A percentile compares a stretch with the other conserved stretches of the same genome.
phyloP scores from a whole-genome alignment of 2,797 vertebrate genomes.

The Clarias fuscus region DNA sequence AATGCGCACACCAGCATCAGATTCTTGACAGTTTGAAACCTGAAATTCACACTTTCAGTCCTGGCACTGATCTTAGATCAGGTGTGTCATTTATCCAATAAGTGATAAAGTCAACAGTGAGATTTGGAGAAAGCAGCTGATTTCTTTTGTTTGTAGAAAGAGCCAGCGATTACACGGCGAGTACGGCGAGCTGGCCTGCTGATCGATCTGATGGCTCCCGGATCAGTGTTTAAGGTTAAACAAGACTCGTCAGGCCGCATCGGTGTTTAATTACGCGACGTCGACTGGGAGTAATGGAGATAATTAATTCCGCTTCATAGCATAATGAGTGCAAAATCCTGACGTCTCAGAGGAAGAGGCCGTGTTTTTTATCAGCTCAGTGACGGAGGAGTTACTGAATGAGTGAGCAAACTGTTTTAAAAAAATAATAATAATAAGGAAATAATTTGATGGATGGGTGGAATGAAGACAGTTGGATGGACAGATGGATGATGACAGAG shows the following conservation, averaged over 20 bases:
- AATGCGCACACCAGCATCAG: neutral
- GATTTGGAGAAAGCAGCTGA: neutral
- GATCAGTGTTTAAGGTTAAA: slow-evolving; percentile 18
- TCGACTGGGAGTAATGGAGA: neutral
- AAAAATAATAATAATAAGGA: neutral
- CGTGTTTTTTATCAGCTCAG: neutral
- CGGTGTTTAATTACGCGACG: slow-evolving; percentile 27
- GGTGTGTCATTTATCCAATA: neutral
- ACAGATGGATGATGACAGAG: neutral
- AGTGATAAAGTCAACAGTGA: neutral
- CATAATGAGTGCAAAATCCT: slow-evolving; percentile 15
- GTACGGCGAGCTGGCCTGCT: neutral
- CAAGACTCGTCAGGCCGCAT: neutral
- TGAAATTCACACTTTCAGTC: too few species aligned
- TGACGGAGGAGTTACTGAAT: neutral
- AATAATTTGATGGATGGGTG: neutral
- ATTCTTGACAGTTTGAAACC: neutral
- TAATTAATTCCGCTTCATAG: neutral
- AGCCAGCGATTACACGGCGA: neutral
- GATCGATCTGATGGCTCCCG: slow-evolving; percentile 3
- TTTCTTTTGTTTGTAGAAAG: neutral
- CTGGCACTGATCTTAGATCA: neutral
- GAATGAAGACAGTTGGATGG: neutral
- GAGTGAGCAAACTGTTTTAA: neutral
- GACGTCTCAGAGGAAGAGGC: neutral